Evolutionary conservation across 2,113 vertebrate genomes (phyloP).

Genomic region (rat (Rattus norvegicus)): DNA sequence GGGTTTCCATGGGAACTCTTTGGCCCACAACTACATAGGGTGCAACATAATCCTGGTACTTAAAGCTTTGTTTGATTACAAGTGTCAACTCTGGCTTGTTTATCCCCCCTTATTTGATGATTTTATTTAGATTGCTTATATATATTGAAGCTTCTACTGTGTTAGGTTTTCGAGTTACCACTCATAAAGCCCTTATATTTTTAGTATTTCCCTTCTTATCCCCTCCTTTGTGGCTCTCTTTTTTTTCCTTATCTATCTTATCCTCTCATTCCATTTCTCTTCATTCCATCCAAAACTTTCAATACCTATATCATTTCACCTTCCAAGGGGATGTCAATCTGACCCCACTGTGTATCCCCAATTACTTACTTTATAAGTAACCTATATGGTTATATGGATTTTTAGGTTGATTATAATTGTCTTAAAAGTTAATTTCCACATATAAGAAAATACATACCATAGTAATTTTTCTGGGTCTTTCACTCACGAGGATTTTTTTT

Average conservation of each 20-base stretch:
- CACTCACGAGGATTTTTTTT: not conserved
- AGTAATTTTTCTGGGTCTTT: not conserved
- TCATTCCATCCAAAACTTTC: not conserved
- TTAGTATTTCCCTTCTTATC: not conserved
- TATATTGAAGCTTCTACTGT: not conserved
- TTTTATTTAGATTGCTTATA: not conserved
- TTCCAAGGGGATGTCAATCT: not conserved
- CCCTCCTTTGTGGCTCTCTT: not conserved
- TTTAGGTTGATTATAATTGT: not conserved
- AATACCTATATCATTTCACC: not conserved
- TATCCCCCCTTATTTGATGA: not conserved
- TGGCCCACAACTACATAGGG: not conserved
- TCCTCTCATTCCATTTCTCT: not conserved
- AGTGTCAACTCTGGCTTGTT: not conserved
- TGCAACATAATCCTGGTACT: not conserved
- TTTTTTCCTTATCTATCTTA: not conserved
- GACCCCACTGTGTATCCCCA: rapidly evolving
- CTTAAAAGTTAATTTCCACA: not conserved
- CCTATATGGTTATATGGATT: not conserved
- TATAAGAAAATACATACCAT: not conserved
- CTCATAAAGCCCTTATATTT: not conserved
- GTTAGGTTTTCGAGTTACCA: not conserved
- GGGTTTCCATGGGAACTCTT: not conserved
- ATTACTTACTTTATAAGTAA: not conserved
- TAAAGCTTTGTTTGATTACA: not conserved